These are phyloP conservation scores for Lithobates pipiens DNA, from an alignment of 2,797 vertebrate species.

Conservation along the genomic window DNA sequence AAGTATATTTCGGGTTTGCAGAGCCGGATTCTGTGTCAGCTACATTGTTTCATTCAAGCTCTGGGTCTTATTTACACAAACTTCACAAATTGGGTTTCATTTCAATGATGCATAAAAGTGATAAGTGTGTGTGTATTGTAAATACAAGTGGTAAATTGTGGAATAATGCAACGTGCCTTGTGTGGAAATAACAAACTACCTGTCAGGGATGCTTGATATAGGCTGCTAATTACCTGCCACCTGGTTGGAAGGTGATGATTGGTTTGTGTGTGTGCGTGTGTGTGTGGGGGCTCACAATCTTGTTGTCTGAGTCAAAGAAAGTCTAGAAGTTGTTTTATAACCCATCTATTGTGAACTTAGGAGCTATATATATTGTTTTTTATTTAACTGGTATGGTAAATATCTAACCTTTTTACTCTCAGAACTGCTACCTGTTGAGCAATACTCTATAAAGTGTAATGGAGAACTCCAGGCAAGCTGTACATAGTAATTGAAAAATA, in stretches of 20 bases:
- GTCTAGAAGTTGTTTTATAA: neutral
- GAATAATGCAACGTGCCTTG: neutral
- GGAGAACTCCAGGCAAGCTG: too few species aligned
- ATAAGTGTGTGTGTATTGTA: neutral
- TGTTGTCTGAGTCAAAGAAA: neutral
- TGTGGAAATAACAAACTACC: neutral
- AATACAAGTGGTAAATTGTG: neutral
- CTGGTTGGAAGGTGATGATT: slow-evolving; percentile 10
- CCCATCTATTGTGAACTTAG: neutral
- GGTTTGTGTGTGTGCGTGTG: too few species aligned
- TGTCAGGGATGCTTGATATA: neutral
- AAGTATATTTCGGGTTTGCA: slow-evolving; percentile 51
- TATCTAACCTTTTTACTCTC: neutral
- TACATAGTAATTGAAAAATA: too few species aligned
- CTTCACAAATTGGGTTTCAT: slow-evolving; percentile 3
- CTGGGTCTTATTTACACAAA: slow-evolving; percentile 7
- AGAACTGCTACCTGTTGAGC: neutral
- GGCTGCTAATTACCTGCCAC: slow-evolving; percentile 11
- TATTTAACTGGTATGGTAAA: neutral
- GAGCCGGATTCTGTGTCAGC: slow-evolving; percentile 37
- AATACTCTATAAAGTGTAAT: too few species aligned
- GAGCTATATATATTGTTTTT: neutral
- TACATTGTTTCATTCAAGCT: slow-evolving; percentile 32
- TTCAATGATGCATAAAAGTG: slow-evolving; percentile 3
- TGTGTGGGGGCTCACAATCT: neutral